Conservation (phyloP, 2,113 vertebrate species). For the Myanophis thanlyinensis region DNA sequence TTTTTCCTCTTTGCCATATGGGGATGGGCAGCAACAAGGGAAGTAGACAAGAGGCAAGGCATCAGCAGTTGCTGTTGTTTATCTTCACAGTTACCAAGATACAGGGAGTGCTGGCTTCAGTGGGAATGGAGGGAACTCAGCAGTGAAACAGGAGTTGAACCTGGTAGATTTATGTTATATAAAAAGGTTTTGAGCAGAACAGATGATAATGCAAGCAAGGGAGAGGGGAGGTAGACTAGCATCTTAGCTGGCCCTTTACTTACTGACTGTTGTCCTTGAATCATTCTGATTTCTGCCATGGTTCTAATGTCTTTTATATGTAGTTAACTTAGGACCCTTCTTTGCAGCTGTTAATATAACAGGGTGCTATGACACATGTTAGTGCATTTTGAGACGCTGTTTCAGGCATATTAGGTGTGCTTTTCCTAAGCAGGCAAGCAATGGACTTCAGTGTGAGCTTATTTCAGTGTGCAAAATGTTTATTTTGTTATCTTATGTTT, state of each 20-base stretch:
- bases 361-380: neutral
- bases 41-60: neutral
- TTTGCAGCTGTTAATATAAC: neutral
- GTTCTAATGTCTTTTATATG: neutral
- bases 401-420: neutral
- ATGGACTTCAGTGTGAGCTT: neutral
- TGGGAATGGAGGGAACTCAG: neutral
- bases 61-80: neutral
- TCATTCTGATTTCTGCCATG: neutral
- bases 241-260: neutral
- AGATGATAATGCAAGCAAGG: neutral
- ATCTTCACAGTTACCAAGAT: neutral
- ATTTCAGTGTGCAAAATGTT: neutral
- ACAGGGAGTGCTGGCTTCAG: neutral
- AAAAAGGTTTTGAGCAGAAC: neutral
- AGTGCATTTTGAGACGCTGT: neutral
- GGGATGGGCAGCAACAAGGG: neutral
- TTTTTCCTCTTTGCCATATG: neutral
- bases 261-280: neutral
- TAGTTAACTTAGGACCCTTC: too few relatives aligned
- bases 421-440: neutral
- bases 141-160: neutral
- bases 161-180: neutral
- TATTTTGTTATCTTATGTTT: conserved; percentile 42
- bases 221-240: too few relatives aligned